Conservation (phyloP, 2,797 vertebrate species). For the Ctenosaura bakeri region DNA sequence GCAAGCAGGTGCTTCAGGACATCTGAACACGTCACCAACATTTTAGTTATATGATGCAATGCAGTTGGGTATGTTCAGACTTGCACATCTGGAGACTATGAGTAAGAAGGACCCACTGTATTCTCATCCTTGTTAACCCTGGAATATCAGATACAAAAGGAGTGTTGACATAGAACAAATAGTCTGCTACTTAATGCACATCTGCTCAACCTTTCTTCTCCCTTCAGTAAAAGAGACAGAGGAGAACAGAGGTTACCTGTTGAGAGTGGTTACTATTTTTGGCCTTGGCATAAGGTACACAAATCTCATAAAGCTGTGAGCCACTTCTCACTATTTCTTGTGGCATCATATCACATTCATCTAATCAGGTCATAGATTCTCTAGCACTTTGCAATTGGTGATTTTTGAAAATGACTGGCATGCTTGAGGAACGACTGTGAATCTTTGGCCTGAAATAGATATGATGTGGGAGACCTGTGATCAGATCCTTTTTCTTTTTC, state of each 20-base stretch:
- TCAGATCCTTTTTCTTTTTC: too few relatives aligned
- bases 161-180: neutral
- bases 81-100: too few relatives aligned
- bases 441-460: too few relatives aligned
- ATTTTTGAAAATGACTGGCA: neutral
- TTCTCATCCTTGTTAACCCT: neutral
- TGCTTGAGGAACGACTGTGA: too few relatives aligned
- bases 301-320: neutral
- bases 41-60: too few relatives aligned
- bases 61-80: too few relatives aligned
- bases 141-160: neutral
- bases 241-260: neutral
- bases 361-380: neutral
- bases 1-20: too few relatives aligned
- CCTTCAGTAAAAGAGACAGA: neutral
- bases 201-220: neutral
- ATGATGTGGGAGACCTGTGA: too few relatives aligned
- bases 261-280: slow-evolving; percentile 4
- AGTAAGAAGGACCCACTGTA: too few relatives aligned
- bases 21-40: too few relatives aligned
- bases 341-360: neutral
- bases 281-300: neutral
- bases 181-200: neutral
- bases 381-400: neutral
- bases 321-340: neutral